These are phyloP conservation scores for Triplophysa siluroides DNA, from an alignment of 2,113 vertebrate genomes.

Conservation along the genomic window DNA sequence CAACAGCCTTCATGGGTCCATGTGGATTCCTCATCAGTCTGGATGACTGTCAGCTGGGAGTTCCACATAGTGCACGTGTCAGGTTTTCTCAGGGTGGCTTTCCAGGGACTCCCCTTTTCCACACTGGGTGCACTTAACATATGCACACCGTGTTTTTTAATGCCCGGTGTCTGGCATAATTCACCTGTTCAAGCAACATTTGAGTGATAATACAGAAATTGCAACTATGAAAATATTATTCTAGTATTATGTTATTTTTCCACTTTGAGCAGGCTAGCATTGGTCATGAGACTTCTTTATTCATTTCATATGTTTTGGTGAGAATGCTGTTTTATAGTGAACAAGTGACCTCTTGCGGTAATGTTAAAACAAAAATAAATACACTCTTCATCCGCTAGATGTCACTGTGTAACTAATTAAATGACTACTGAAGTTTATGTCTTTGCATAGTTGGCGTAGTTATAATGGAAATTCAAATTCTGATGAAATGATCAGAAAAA, in stretches of 20 bases:
- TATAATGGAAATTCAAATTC: too few species aligned
- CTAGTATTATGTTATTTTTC: too few species aligned
- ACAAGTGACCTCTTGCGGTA: conserved; percentile 12
- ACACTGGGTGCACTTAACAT: not conserved
- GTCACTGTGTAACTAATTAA: not conserved
- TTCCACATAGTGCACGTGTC: conserved; percentile 1
- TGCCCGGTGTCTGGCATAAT: too few species aligned
- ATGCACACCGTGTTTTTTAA: too few species aligned
- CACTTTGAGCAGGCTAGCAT: not conserved
- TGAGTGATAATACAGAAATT: too few species aligned
- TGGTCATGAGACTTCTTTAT: not conserved
- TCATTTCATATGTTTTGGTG: too few species aligned
- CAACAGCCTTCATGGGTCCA: not conserved
- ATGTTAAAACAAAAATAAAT: not conserved
- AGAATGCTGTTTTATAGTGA: not conserved
- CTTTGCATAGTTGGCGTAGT: too few species aligned
- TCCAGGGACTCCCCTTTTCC: not conserved
- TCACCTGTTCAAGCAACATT: too few species aligned
- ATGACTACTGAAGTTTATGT: too few species aligned
- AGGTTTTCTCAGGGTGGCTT: not conserved
- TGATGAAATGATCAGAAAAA: too few species aligned
- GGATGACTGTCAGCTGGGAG: not conserved
- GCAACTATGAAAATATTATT: too few species aligned
- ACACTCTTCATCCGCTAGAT: not conserved
- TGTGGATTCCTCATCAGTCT: conserved; percentile 4